Evolutionary conservation across 2,888 invertebrate species (phyloP), one percentile per base, ranked within the genome.

Genomic region (Dryococelus australis): DNA sequence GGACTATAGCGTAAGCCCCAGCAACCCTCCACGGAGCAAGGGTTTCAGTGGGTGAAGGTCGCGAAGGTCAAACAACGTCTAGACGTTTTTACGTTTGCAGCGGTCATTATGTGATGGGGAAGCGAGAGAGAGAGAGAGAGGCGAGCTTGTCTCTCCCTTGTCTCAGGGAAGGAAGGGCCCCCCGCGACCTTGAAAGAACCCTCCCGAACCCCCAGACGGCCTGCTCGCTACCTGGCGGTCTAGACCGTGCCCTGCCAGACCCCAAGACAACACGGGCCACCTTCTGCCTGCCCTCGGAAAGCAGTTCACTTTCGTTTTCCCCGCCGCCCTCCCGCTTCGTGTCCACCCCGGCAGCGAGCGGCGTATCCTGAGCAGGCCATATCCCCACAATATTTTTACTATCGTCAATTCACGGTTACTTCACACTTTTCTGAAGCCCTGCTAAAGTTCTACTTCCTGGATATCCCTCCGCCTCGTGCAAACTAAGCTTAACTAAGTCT

Each of bases 11-110:
- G 65, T 3, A 8, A 24, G 65, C 65, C 65, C 65, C 8, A n/a
- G 24, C 65, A 16, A n/a, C 65, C 65, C 20, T 20, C 65, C 65
- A 65, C 35, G n/a, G 65, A 65, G 47, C 47, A 47, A 47, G 65
- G 65, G 65, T n/a, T n/a, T 65, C 65, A 65, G 13, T 65, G 65
- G 65, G 65, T 65, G 65, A 65, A 65, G 65, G 65, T 65, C 65
- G 16, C 65, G 65, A 8, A 65, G 65, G 65, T 65, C 65, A 65
- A 65, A 65, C 65, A 65, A 65, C 65, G 65, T 65, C 65, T 65
- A 65, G 65, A 65, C 65, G 65, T 65, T 65, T 65, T 65, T 65
- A 65, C 65, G 65, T 65, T 65, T 65, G 65, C 65, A 20, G 24
- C 65, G 65, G 65, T 65, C 65, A 65, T 65, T 65, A 65, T 65